phyloP scores from a whole-genome alignment of 2,797 vertebrate genomes.

The Acridotheres tristis region DNA sequence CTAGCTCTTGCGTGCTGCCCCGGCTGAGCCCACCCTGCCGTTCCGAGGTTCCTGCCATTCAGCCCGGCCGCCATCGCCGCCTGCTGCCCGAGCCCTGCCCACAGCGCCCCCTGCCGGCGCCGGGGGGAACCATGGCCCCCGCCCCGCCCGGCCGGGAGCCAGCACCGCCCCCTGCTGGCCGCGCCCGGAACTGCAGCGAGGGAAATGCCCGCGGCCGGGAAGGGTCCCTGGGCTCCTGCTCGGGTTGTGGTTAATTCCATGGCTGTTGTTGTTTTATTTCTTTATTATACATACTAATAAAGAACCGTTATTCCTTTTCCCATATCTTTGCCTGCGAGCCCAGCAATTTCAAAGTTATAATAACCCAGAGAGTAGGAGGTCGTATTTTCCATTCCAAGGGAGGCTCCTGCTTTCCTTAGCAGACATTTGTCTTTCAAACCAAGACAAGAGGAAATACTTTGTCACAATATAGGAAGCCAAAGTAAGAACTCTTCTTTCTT shows the following conservation, averaged over 20 bases:
- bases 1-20: too few species aligned
- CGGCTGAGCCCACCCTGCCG: rapidly evolving
- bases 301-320: background rate
- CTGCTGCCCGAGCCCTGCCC: rapidly evolving
- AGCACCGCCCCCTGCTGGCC: background rate
- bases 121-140: rapidly evolving
- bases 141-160: background rate
- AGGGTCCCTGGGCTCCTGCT: too few species aligned
- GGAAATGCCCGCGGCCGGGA: rapidly evolving
- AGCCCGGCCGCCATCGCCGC: rapidly evolving
- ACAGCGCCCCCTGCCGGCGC: background rate
- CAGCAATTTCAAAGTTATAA: background rate
- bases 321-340: background rate
- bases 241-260: too few species aligned
- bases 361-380: background rate
- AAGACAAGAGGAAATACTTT: background rate
- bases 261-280: background rate
- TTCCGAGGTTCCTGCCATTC: rapidly evolving
- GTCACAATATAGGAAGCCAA: background rate
- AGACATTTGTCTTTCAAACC: background rate
- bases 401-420: background rate
- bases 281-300: rapidly evolving
- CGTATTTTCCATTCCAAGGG: background rate
- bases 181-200: background rate
- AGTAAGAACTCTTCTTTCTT: background rate